Percentiles rank a stretch among this genome's conserved stretches.
Conservation (phyloP, 2,888 invertebrate genomes). For the Pterobdella sp. region DNA sequence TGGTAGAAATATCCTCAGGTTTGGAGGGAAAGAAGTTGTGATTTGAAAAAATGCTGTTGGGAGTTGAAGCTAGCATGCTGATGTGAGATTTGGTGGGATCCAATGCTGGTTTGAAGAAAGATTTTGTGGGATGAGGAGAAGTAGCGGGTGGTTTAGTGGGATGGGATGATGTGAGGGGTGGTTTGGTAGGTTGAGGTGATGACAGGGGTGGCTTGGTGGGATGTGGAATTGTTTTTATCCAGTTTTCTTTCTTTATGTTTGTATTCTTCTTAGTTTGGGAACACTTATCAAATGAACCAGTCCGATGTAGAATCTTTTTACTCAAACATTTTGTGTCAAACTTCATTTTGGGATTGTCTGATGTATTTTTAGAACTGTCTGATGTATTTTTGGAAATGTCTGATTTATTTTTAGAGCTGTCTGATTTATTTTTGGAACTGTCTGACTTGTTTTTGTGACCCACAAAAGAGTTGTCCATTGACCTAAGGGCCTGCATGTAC, state of each 20-base stretch:
- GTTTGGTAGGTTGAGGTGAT: neutral
- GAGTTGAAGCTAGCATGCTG: neutral
- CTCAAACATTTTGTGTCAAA: neutral
- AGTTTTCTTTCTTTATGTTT: no score
- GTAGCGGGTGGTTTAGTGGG: neutral
- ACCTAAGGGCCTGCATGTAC: slow-evolving; percentile 11
- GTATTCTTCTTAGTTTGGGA: no score
- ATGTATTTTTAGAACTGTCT: neutral
- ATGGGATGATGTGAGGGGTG: neutral
- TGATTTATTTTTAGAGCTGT: neutral
- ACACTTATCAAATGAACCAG: no score
- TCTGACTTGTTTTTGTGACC: neutral
- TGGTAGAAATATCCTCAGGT: no score
- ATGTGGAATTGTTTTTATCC: neutral
- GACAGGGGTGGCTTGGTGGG: neutral
- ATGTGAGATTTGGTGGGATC: neutral
- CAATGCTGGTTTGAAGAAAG: neutral
- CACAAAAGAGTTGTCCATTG: neutral
- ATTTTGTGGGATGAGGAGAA: neutral
- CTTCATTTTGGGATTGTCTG: neutral
- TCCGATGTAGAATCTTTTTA: no score
- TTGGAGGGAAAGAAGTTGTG: neutral
- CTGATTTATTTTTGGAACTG: neutral
- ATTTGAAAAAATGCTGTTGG: neutral
- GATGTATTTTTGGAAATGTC: neutral